Conservation (phyloP, 2,888 invertebrate genomes). For the Neuroscelio doddi region DNA sequence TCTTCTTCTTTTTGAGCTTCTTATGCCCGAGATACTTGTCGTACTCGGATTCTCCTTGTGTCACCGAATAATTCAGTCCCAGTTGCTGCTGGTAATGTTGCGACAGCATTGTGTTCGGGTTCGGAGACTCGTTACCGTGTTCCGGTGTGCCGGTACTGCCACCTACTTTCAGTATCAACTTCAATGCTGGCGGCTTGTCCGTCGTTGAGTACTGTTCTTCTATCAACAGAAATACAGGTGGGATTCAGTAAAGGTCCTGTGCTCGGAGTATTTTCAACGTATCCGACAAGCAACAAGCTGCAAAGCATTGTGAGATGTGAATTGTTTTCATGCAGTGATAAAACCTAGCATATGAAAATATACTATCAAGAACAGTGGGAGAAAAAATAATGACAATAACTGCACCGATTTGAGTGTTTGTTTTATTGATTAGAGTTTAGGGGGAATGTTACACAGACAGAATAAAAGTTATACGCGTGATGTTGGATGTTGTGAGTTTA, state of each 20-base stretch:
- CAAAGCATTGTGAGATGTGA: slow-evolving; percentile 21
- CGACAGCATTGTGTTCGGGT: slow-evolving; percentile 61
- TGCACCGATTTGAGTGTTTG: not conserved
- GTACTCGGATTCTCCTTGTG: slow-evolving; percentile 65
- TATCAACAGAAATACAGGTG: slow-evolving; percentile 32
- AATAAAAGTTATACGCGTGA: slow-evolving; percentile 12
- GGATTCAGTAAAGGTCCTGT: not conserved
- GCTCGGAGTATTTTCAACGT: not conserved
- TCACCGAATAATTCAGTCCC: slow-evolving; percentile 69
- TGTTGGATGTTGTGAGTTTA: slow-evolving; percentile 48
- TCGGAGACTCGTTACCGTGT: slow-evolving; percentile 64
- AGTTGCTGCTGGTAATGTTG: slow-evolving; percentile 68
- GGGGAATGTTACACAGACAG: slow-evolving; percentile 13
- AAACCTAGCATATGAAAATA: slow-evolving; percentile 1
- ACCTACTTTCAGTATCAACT: slow-evolving; percentile 83
- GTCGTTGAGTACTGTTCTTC: slow-evolving; percentile 62
- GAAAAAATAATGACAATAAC: slow-evolving; percentile 3
- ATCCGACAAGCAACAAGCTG: slow-evolving; percentile 35
- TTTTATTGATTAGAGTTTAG: slow-evolving; percentile 11
- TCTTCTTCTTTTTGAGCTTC: slow-evolving; percentile 85
- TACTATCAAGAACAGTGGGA: slow-evolving; percentile 3
- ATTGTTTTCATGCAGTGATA: slow-evolving; percentile 27
- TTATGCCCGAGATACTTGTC: slow-evolving; percentile 74
- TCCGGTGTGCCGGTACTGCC: slow-evolving; percentile 80
- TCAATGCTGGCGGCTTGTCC: slow-evolving; percentile 76